Base-by-base conservation (phyloP, 2,113 vertebrate species). In the Chascanopsetta lugubris region DNA sequence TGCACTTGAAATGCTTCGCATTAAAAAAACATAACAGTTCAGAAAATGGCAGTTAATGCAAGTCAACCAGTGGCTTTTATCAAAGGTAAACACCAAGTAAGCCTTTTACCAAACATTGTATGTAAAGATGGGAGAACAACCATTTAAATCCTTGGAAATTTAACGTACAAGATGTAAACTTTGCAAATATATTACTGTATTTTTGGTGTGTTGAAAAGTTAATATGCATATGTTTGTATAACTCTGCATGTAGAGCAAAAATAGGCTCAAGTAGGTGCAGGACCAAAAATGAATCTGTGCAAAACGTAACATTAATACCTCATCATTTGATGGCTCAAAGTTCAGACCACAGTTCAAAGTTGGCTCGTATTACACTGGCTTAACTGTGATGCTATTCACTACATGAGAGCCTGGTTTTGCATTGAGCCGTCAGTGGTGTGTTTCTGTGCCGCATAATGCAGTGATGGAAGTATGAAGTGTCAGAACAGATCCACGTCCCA, bases 361-460 rank as follows among this genome's bases (percentile, higher is more conserved):
- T 29, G 26, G 30, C 18, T 20, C 46, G n/a, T 17, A 49, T 22
- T 43, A 8, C 38, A 6, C 9, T 5, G 11, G 2, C n/a, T n/a
- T 50, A 30, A 32, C 20, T 10, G 13, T 59, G 53, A 46, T 18
- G 32, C 18, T 38, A 15, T 56, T 64, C 40, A 47, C 24, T 49
- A 29, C 11, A 6, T 29, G 17, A n/a, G 20, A 29, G 58, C 46
- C 50, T 17, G 54, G 36, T 40, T 43, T 29, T 22, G 15, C 38
- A 17, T 17, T 18, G 8, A 40, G 18, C 27, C 30, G 20, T 50
- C 20, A 13, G 24, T 54, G 29, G 20, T 26, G 17, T 68, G 47
- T 67, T 64, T 42, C 10, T 62, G 10, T 30, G 1, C 15, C 27
- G 22, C 17, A 57, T 30, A 66, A 72, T 48, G 29, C 46, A 26